Evolutionary conservation across 2,888 invertebrate genomes (phyloP).

Genomic region (Drosophila helvetica): DNA sequence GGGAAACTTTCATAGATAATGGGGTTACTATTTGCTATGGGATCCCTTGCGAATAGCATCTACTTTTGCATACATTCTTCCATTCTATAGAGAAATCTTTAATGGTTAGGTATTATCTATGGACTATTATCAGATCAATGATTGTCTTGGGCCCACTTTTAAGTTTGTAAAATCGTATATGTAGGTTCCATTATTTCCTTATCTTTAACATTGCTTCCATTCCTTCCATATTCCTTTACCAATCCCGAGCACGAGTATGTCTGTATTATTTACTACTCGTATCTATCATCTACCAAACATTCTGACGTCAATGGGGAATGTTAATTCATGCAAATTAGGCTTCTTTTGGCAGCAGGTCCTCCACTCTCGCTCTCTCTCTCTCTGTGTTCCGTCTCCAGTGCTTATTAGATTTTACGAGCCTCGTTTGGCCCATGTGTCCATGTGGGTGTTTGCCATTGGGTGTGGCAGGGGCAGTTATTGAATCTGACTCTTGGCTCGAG

Average conservation of each 20-base stretch:
- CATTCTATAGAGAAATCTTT: no score
- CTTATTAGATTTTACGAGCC: slow-evolving; percentile 59
- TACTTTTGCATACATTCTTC: no score
- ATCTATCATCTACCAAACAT: slow-evolving; percentile 21
- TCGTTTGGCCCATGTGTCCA: slow-evolving; percentile 10
- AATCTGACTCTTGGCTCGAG: slow-evolving; percentile 37
- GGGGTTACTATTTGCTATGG: no score
- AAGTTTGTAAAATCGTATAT: no score
- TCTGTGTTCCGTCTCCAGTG: slow-evolving; percentile 32
- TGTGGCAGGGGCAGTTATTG: slow-evolving; percentile 46
- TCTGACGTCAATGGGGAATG: slow-evolving; percentile 58
- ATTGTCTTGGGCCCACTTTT: no score
- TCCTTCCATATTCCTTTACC: neutral
- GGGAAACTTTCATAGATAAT: neutral
- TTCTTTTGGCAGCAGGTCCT: slow-evolving; percentile 7
- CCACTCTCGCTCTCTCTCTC: slow-evolving; percentile 7
- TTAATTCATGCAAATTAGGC: slow-evolving; percentile 50
- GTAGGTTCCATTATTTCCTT: neutral
- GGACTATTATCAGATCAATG: neutral
- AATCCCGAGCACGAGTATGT: neutral
- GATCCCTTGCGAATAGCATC: no score
- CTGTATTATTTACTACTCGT: neutral
- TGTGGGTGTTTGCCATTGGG: slow-evolving; percentile 15
- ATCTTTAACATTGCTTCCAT: neutral
- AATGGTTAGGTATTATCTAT: neutral